Conservation (phyloP, 1,140 invertebrate genomes). For the Halotydeus destructor region DNA sequence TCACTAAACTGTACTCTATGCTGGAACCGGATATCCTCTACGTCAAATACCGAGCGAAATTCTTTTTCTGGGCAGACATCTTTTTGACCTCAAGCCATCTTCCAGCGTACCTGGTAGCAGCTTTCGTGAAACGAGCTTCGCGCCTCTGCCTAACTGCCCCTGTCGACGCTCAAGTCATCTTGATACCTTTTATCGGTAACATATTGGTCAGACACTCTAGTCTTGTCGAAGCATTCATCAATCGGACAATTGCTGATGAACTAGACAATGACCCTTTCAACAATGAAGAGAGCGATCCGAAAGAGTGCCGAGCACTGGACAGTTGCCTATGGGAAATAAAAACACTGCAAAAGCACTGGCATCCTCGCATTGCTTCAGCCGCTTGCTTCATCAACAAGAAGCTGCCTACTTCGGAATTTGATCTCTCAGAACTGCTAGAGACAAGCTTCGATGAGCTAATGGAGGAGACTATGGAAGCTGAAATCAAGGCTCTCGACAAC, state of each 20-base stretch:
- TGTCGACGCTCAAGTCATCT: conserved; percentile 48
- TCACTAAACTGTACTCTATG: conserved; percentile 75
- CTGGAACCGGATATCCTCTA: conserved; percentile 71
- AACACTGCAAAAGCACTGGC: conserved; percentile 45
- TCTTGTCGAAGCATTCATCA: conserved; percentile 2
- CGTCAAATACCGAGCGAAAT: conserved; percentile 61
- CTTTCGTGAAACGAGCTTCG: conserved; percentile 71
- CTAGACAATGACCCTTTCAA: conserved; percentile 47
- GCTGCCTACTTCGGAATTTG: conserved; percentile 41
- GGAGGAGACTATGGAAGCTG: no score
- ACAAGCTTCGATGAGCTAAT: conserved; percentile 5
- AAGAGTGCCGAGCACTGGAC: conserved; percentile 49
- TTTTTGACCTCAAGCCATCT: conserved; percentile 83
- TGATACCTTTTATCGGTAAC: conserved; percentile 66
- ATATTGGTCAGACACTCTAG: conserved; percentile 60
- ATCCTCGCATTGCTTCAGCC: conserved; percentile 41
- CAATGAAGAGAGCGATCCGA: conserved; percentile 52
- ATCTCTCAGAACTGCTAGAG: conserved; percentile 38
- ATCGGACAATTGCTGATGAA: conserved; percentile 1
- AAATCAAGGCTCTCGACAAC: no score
- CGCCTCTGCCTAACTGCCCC: conserved; percentile 58
- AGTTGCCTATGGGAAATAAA: conserved; percentile 82
- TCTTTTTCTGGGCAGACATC: conserved; percentile 61
- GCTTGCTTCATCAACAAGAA: conserved; percentile 44
- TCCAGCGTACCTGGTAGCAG: conserved; percentile 69